phyloP scores from a whole-genome alignment of 2,797 vertebrate species.

The Lates japonicus region DNA sequence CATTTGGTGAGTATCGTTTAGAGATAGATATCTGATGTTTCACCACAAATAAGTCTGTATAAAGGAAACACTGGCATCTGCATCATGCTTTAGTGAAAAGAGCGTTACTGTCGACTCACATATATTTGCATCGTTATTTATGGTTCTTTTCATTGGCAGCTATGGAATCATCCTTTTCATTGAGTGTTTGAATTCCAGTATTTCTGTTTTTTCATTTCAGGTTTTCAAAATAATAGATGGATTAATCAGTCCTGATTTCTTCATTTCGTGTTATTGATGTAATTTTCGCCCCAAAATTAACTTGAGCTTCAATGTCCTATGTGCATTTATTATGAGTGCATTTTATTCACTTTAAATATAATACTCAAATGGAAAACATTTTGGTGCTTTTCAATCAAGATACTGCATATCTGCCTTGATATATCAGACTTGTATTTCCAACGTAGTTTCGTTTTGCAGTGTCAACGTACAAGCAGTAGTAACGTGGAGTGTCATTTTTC shows the following conservation, averaged over 20 bases:
- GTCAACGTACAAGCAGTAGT: constrained; percentile 21
- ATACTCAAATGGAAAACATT: constrained; percentile 4
- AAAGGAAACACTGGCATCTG: constrained; percentile 38
- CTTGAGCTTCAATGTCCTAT: too few species aligned
- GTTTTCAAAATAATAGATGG: too few species aligned
- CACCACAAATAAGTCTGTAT: constrained; percentile 9
- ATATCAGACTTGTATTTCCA: neutral
- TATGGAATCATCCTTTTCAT: constrained; percentile 45
- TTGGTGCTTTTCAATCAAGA: constrained; percentile 28
- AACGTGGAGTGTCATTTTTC: constrained; percentile 56
- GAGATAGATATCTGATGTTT: neutral
- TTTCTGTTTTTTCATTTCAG: constrained; percentile 21
- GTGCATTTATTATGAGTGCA: neutral
- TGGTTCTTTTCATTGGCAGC: constrained; percentile 62
- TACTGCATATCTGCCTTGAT: neutral
- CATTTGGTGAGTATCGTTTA: neutral
- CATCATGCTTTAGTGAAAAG: constrained; percentile 45
- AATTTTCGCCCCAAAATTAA: constrained; percentile 27
- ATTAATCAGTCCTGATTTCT: too few species aligned
- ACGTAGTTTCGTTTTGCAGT: constrained; percentile 17
- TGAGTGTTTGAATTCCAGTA: constrained; percentile 10
- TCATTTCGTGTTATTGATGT: too few species aligned
- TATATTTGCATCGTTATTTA: constrained; percentile 36
- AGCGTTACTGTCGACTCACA: constrained; percentile 19
- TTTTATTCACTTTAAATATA: constrained; percentile 20